Conservation (phyloP, 2,113 vertebrate genomes). For the Pachypanchax playfairii region DNA sequence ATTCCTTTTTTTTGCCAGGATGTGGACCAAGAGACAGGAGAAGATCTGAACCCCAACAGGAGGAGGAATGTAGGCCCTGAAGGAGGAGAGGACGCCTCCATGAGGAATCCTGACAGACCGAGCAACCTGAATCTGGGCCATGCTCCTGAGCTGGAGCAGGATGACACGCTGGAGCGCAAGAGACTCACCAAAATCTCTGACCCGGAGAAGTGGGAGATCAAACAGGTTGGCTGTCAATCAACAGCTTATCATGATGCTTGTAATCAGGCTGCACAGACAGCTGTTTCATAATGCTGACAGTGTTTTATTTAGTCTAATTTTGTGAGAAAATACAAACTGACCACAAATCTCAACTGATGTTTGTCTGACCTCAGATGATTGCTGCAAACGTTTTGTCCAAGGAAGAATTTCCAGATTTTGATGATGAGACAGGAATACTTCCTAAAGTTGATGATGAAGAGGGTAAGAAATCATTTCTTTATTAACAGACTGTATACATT, state of each 20-base stretch:
- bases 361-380: conserved; percentile 86
- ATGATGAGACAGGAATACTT: conserved; percentile 97
- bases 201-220: conserved; percentile 98
- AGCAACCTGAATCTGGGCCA: conserved; percentile 91
- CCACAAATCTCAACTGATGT: not conserved
- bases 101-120: conserved; percentile 95
- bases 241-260: not conserved
- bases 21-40: conserved; percentile 96
- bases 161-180: conserved; percentile 93
- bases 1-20: conserved; percentile 78
- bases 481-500: no score
- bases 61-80: conserved; percentile 90
- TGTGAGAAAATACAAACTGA: no score
- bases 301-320: no score
- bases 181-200: conserved; percentile 97
- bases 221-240: conserved; percentile 84
- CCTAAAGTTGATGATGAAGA: conserved; percentile 99
- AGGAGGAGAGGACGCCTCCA: conserved; percentile 85
- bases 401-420: conserved; percentile 98
- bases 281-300: no score
- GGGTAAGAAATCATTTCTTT: conserved; percentile 73
- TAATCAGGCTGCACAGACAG: no score
- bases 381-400: conserved; percentile 98
- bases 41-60: conserved; percentile 95
- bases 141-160: conserved; percentile 90